Evolutionary conservation across 2,888 invertebrate species (phyloP), one percentile per base, ranked within the genome.

Genomic region (Lucinisca nassula): DNA sequence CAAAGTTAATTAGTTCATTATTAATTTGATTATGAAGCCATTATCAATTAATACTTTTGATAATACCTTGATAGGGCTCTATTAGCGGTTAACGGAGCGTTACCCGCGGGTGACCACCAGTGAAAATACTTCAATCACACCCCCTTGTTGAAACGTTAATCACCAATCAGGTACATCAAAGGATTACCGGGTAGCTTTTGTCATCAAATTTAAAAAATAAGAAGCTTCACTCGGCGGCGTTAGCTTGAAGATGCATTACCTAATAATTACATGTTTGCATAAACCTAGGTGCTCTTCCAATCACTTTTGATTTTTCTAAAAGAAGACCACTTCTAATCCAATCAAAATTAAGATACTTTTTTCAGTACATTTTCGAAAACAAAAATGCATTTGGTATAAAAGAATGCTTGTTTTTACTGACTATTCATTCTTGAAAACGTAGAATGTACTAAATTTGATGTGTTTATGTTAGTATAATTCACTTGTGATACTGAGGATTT

Each of bases 261-360:
- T 81, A 72, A 85, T 84, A 87, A 87, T 87, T 78, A 55, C 38
- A 61, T 90, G 89, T 90, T 90, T 90, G 87, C 85, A 84, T 75
- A 87, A 79, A 90, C 89, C 85, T 70, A 80, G 70, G 51, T 67
- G 67, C 73, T 58, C 30, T 79, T 76, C 84, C 58, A 89, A 82
- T 84, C 80, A 82, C 79, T 79, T 90, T 80, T 87, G 85, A 83
- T 79, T 74, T 35, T 74, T 45, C 58, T n/a, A n/a, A 38, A 81
- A 81, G 87, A 87, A 85, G 77, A 82, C 61, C 80, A 58, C 40
- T 84, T 82, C 76, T 55, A 83, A 78, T 74, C 87, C 87, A 90
- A 87, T 87, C 80, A 83, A 85, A 80, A 67, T 82, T 72, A 32
- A 82, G 86, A 61, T 24, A 3, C 61, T 61, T 61, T 61, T 4